Base-by-base conservation (phyloP, 2,888 invertebrate genomes). In the Meta bourneti region DNA sequence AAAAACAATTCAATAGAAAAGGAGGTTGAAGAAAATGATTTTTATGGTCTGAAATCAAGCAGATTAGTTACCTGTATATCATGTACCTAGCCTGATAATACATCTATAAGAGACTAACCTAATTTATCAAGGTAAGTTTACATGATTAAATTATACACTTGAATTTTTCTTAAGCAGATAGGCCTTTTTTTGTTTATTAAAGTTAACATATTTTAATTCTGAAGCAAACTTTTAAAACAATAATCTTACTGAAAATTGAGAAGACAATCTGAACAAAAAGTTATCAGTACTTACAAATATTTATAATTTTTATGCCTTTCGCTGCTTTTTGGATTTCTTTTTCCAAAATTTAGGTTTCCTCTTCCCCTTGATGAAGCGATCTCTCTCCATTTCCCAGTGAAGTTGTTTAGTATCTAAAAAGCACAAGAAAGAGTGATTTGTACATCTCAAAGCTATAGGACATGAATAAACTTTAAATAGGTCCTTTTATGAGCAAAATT, bases 321-420 rank as follows among this genome's bases (percentile, higher is more conserved):
- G 77, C n/a, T 74, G 74, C n/a, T 69, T 84, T 51, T 84, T 84
- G 34, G 69, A 74, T 34, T 80, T 75, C 54, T 72, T 90, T 80
- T 84, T 90, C 49, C 16, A 34, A 75, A 49, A 69, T n/a, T 75
- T 90, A n/a, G 82, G 48, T 77, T 90, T 91, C 16, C 81, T 89
- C 34, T 70, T 16, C 9, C 89, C 89, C 72, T 87, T 93, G 19
- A 94, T 82, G 94, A 94, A 94, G 13, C 93, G 90, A 83, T 95
- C 94, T 85, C 95, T 92, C 0, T 94, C 93, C 51, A 93, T 93
- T 93, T 95, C 95, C 95, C 95, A 95, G 82, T 94, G 94, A 74
- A 95, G 83, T 93, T 95, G 95, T 92, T 95, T 95, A 54, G 93
- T 94, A 93, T 94, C 95, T 95, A 93, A 54, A 93, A 93, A 87